Evolutionary conservation across 1,140 invertebrate genomes (phyloP), one percentile per base, ranked within the genome.

Genomic region (Pantala flavescens): DNA sequence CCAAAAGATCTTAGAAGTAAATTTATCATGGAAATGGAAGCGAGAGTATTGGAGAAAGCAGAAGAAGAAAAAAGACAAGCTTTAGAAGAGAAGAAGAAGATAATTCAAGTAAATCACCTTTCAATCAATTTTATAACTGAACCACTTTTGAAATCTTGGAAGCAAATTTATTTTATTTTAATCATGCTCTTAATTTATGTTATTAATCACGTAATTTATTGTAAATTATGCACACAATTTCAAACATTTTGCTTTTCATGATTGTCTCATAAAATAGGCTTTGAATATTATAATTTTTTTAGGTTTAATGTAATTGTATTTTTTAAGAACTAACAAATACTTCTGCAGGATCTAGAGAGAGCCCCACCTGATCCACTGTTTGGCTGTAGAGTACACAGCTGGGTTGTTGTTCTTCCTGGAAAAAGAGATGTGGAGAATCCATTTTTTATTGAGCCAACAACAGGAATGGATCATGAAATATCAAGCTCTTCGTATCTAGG

Each of bases 401-500:
- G 95, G 95, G 90, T 96, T 0, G 76, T 93, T 0, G 81, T 92
- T 36, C 79, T 89, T 71, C 87, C 87, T 42, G 89, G 85, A 24
- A 86, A 83, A 80, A 79, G 84, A 71, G 88, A 88, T 71, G 82
- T 91, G 1, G 80, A 82, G 14, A 84, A 88, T 75, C 86, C 88
- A 0, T 88, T 92, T 81, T 97, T 96, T 79, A 90, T 97, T 43
- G 95, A 97, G 79, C 88, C 94, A 0, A 87, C 90, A 16, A 91
- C 91, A 0, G 94, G 94, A 0, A 81, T 85, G 5, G 81, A 84
- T 0, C 86, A 89, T 76, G 82, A 87, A 0, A 78, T 89, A 0
- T 80, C 84, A 24, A 86, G 87, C 75, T 79, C 83, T 23, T 84
- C 89, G 70, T 97, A 95, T 78, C 86, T 91, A 28, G 87, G 90